Percentiles rank a stretch among this genome's conserved stretches.
phyloP scores from a whole-genome alignment of 2,888 invertebrate species.

The Autographa gamma region DNA sequence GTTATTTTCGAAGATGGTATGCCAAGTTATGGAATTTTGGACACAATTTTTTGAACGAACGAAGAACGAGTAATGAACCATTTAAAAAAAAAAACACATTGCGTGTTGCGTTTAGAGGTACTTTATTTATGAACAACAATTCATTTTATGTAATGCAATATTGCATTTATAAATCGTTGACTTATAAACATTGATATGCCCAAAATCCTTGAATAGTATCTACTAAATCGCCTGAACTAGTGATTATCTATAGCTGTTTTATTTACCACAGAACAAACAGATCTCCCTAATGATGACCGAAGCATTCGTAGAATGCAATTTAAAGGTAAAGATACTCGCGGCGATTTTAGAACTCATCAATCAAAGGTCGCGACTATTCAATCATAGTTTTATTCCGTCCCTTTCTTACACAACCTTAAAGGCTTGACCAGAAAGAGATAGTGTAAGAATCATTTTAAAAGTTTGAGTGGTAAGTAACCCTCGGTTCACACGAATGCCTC shows the following conservation, averaged over 20 bases:
- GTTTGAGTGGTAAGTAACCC: constrained; percentile 51
- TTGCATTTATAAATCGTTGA: too few relatives aligned
- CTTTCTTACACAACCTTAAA: constrained; percentile 29
- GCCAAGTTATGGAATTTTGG: constrained; percentile 12
- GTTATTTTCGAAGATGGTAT: not conserved
- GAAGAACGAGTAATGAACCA: too few relatives aligned
- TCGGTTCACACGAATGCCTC: constrained; percentile 70
- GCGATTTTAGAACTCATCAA: constrained; percentile 73
- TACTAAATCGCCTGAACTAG: constrained; percentile 9
- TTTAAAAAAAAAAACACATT: too few relatives aligned
- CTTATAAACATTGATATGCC: too few relatives aligned
- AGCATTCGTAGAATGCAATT: constrained; percentile 74
- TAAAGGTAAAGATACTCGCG: constrained; percentile 63
- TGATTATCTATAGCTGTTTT: constrained; percentile 41
- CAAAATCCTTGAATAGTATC: too few relatives aligned
- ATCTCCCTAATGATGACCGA: constrained; percentile 65
- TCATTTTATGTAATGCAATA: too few relatives aligned
- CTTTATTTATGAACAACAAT: too few relatives aligned
- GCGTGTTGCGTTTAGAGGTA: too few relatives aligned
- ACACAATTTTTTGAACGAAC: too few relatives aligned
- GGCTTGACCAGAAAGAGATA: constrained; percentile 39
- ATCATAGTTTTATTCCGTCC: constrained; percentile 46
- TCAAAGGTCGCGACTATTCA: constrained; percentile 69
- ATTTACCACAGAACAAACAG: constrained; percentile 72
- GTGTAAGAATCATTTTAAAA: constrained; percentile 33